A percentile compares a stretch with the other conserved stretches of the same genome.
phyloP scores from a whole-genome alignment of 2,113 vertebrate species.

The Thinocorus orbignyianus region DNA sequence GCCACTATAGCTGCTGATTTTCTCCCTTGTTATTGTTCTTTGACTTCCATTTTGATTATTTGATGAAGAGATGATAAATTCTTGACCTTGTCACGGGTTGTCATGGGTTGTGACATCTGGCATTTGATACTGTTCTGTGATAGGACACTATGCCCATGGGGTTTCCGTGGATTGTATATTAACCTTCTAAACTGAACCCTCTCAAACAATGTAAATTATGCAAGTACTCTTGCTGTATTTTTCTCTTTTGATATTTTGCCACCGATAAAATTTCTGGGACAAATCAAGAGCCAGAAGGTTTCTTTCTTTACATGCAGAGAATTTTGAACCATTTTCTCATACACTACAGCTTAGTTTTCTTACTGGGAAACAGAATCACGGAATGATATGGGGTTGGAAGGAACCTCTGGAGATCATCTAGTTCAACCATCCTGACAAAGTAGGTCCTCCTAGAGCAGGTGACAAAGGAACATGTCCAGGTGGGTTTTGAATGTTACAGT shows the following conservation, averaged over 20 bases:
- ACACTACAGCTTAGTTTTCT: neutral
- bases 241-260: neutral
- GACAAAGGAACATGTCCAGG: no score
- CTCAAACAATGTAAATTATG: neutral
- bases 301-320: neutral
- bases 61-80: constrained; percentile 80
- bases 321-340: neutral
- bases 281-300: neutral
- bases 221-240: neutral
- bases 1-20: constrained; percentile 66
- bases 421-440: no score
- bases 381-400: no score
- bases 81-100: constrained; percentile 78
- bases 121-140: constrained; percentile 54
- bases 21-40: constrained; percentile 70
- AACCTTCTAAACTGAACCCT: constrained; percentile 14
- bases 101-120: constrained; percentile 13
- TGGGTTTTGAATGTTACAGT: no score
- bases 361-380: neutral
- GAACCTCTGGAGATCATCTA: no score
- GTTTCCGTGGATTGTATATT: neutral
- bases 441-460: no score
- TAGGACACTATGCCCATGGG: neutral
- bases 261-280: neutral
- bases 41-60: constrained; percentile 79